These are phyloP conservation scores for Morelia viridis DNA, from an alignment of 2,797 vertebrate species.

Conservation along the genomic window DNA sequence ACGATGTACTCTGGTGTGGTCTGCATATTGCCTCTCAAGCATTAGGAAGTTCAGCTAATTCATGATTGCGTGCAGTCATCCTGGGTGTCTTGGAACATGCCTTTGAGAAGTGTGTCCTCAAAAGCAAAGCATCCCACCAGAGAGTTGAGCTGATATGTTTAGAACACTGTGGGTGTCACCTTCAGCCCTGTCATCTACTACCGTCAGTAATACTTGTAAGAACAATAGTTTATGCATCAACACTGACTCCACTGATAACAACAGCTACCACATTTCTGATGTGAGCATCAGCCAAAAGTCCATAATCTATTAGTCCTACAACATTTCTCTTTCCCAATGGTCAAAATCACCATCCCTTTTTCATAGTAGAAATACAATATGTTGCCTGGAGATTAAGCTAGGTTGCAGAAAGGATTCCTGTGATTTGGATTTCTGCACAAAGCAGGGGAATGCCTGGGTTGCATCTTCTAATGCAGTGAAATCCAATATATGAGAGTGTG, in stretches of 20 bases:
- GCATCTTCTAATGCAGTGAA: neutral
- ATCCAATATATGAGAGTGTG: neutral
- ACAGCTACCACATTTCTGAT: neutral
- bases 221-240: neutral
- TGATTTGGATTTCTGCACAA: neutral
- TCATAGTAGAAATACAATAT: neutral
- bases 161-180: neutral
- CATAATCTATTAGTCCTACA: neutral
- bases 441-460: neutral
- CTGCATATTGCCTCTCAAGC: no score
- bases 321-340: neutral
- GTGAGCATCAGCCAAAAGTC: neutral
- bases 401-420: neutral
- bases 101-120: no score
- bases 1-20: no score
- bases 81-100: no score
- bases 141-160: neutral
- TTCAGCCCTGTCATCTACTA: neutral
- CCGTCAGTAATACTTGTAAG: neutral
- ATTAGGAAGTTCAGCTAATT: no score
- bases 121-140: neutral
- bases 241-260: neutral
- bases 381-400: neutral
- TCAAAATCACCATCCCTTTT: neutral
- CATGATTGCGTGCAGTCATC: no score